Evolutionary conservation across 2,113 vertebrate species (phyloP), one percentile per base, ranked within the genome.

Genomic region (Varanus komodoensis): DNA sequence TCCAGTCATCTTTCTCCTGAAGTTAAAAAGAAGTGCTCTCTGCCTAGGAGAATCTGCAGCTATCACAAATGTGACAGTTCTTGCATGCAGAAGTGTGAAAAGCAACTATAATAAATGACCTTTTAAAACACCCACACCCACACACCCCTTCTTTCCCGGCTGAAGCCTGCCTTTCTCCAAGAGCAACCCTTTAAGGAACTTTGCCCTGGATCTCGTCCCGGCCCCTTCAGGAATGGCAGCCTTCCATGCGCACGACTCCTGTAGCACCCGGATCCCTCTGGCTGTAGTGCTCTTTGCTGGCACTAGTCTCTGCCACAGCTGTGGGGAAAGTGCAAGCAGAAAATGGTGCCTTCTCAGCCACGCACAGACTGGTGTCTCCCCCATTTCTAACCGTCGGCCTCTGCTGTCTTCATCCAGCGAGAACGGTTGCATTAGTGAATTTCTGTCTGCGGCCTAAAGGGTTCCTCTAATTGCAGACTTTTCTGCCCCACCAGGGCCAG

Each of bases 401-500:
- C 8, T 6, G 75, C 69, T 69, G 80, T 61, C 91, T 48, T 21
- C 32, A 3, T 83, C 61, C 8, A 3, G 61, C 61, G 5, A 69
- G 0, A 74, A 68, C 78, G 1, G 1, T 73, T 0, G 54, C 81
- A 74, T 50, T 80, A 44, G 8, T 4, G 3, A 5, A 1, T 86
- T 68, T 79, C 32, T 73, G 14, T 9, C 86, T 12, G 2, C 38
- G 86, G 21, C 44, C 67, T 64, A 6, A 2, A n/a, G 14, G 17
- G 3, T 0, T 0, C 29, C 8, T 8, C 32, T 50, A 68, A n/a
- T 1, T 54, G 4, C n/a, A 32, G 0, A 14, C 0, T 19, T 0
- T 11, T 2, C 48, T 0, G 6, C 29, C 0, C 12, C 1, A 7
- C 29, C 57, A 4, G 64, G 87, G 32, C 27, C 12, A 1, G 8